These are phyloP conservation scores for Hermaeophaga mercurialis DNA, from an alignment of 2,888 invertebrate genomes.

Conservation along the genomic window DNA sequence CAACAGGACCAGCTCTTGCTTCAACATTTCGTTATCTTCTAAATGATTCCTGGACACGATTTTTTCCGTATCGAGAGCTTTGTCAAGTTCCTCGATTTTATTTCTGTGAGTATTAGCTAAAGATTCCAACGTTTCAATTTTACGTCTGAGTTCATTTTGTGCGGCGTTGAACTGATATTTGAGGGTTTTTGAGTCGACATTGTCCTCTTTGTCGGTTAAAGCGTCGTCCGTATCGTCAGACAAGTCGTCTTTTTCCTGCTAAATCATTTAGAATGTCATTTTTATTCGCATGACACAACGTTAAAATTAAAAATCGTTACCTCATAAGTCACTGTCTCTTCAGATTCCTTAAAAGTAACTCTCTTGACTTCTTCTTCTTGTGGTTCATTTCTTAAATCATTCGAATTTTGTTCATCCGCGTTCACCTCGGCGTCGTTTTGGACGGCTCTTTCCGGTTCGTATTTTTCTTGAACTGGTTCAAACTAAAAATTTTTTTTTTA, in stretches of 20 bases:
- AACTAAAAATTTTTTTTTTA: too few relatives aligned
- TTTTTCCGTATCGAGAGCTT: slow-evolving; percentile 46
- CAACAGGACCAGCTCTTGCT: slow-evolving; percentile 49
- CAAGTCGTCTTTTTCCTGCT: slow-evolving; percentile 17
- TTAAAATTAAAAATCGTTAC: slow-evolving; percentile 15
- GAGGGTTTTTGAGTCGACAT: slow-evolving; percentile 53
- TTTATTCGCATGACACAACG: not conserved
- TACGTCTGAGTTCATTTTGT: slow-evolving; percentile 51
- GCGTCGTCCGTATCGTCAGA: slow-evolving; percentile 33
- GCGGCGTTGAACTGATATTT: slow-evolving; percentile 55
- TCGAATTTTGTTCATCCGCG: slow-evolving; percentile 28
- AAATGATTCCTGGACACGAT: slow-evolving; percentile 42
- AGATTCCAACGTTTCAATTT: slow-evolving; percentile 52
- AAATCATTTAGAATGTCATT: not conserved
- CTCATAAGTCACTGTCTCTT: slow-evolving; percentile 30
- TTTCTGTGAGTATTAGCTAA: slow-evolving; percentile 46
- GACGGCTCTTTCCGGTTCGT: slow-evolving; percentile 34
- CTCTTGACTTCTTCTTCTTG: slow-evolving; percentile 35
- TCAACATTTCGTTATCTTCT: slow-evolving; percentile 47
- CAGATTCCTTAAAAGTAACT: slow-evolving; percentile 45
- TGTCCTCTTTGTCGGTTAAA: slow-evolving; percentile 30
- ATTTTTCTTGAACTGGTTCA: slow-evolving; percentile 42
- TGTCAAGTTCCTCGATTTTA: slow-evolving; percentile 49
- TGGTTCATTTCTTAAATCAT: slow-evolving; percentile 28
- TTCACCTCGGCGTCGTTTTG: slow-evolving; percentile 33